These are phyloP conservation scores for Idaea dimidiata DNA, from an alignment of 2,888 invertebrate genomes.

Conservation along the genomic window DNA sequence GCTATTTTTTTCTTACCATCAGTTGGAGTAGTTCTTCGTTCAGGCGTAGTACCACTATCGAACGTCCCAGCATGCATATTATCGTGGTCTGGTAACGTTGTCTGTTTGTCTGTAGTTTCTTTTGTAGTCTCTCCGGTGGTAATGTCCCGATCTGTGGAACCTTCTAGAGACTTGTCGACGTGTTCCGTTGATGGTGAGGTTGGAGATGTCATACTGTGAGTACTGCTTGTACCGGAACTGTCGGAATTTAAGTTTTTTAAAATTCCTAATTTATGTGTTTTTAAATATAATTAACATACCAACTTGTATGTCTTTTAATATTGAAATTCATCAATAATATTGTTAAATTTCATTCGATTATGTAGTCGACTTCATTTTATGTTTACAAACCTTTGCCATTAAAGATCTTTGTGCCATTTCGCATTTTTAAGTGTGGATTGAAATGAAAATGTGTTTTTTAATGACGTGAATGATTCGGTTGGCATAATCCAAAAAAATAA, in stretches of 20 bases:
- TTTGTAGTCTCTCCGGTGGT: slow-evolving; percentile 30
- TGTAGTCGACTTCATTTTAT: too few relatives aligned
- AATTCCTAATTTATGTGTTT: background rate
- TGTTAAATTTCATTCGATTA: too few relatives aligned
- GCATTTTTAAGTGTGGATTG: too few relatives aligned
- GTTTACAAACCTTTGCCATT: too few relatives aligned
- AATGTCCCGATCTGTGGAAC: slow-evolving; percentile 42
- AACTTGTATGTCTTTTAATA: background rate
- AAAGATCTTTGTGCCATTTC: too few relatives aligned
- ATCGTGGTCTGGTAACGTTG: slow-evolving; percentile 63
- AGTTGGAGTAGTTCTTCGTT: slow-evolving; percentile 62
- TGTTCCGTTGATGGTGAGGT: slow-evolving; percentile 57
- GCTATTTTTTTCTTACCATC: slow-evolving; percentile 46
- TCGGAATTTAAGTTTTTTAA: background rate
- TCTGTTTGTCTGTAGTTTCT: slow-evolving; percentile 38
- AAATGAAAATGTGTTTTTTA: too few relatives aligned
- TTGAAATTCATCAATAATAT: too few relatives aligned
- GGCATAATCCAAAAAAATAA: too few relatives aligned
- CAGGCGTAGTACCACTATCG: slow-evolving; percentile 49
- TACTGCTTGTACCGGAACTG: slow-evolving; percentile 62
- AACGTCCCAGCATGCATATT: slow-evolving; percentile 68
- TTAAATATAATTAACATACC: background rate
- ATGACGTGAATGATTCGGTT: too few relatives aligned
- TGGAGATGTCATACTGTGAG: slow-evolving; percentile 67
- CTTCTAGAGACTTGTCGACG: slow-evolving; percentile 48